phyloP scores from a whole-genome alignment of 2,797 vertebrate genomes.

The Salmo trutta region DNA sequence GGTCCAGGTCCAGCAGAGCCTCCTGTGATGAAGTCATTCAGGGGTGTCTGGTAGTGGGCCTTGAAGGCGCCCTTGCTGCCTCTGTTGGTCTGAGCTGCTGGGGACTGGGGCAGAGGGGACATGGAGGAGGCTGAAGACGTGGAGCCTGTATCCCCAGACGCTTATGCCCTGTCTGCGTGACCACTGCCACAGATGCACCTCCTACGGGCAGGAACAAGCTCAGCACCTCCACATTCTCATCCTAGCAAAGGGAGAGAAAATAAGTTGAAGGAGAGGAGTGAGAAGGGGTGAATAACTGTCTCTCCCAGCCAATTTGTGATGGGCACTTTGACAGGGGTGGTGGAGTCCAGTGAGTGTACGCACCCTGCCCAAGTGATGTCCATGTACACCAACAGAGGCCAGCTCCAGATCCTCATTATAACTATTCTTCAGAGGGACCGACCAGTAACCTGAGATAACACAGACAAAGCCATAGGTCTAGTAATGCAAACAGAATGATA shows the following conservation, averaged over 20 bases:
- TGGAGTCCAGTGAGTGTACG: background rate
- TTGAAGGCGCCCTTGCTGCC: slow-evolving; percentile 89
- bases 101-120: slow-evolving; percentile 28
- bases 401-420: slow-evolving; percentile 95
- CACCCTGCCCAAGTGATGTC: slow-evolving; percentile 86
- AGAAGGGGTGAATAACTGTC: background rate
- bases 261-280: too few species aligned
- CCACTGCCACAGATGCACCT: slow-evolving; percentile 46
- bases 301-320: background rate
- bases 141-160: slow-evolving; percentile 76
- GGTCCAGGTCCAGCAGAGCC: slow-evolving; percentile 87
- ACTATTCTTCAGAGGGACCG: slow-evolving; percentile 97
- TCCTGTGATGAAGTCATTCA: slow-evolving; percentile 94
- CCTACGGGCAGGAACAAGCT: slow-evolving; percentile 69
- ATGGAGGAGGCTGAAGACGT: slow-evolving; percentile 41
- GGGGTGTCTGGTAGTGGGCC: slow-evolving; percentile 87
- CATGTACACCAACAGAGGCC: slow-evolving; percentile 90
- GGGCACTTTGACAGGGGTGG: background rate
- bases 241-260: slow-evolving; percentile 57
- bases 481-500: slow-evolving; percentile 19
- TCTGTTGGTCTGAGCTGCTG: slow-evolving; percentile 62
- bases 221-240: slow-evolving; percentile 89
- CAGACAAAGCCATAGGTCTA: fast-evolving
- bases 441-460: slow-evolving; percentile 83
- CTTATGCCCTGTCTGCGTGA: slow-evolving; percentile 77